phyloP scores from a whole-genome alignment of 2,888 invertebrate genomes.

The Nemoura dubitans region DNA sequence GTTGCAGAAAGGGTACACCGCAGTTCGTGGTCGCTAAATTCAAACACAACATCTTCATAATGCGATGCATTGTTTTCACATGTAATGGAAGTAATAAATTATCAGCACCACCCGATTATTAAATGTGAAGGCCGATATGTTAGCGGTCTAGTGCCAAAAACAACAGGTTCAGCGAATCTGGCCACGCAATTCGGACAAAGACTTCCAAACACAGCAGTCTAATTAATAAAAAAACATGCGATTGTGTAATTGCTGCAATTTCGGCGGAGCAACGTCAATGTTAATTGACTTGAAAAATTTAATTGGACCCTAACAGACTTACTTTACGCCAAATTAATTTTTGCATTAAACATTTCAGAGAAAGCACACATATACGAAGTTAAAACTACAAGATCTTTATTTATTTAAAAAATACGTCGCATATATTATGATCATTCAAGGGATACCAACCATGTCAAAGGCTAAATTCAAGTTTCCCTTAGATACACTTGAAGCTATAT shows the following conservation, averaged over 20 bases:
- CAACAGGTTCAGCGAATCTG: background rate
- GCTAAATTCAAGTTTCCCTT: too few relatives aligned
- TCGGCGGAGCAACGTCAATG: background rate
- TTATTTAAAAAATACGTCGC: too few relatives aligned
- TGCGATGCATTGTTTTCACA: background rate
- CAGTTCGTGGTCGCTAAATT: background rate
- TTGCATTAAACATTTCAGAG: background rate
- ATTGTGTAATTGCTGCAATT: slow-evolving; percentile 4
- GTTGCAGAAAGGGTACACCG: background rate
- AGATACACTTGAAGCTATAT: background rate
- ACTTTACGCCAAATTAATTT: background rate
- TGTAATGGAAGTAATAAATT: slow-evolving; percentile 3
- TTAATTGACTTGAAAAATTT: background rate
- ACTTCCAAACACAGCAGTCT: background rate
- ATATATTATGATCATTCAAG: too few relatives aligned
- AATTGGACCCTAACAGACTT: background rate
- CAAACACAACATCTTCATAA: background rate
- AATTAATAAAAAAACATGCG: background rate
- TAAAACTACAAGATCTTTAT: too few relatives aligned
- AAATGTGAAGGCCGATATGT: background rate
- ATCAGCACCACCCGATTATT: background rate
- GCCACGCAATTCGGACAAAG: background rate
- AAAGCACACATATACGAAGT: too few relatives aligned
- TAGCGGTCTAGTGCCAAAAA: background rate
- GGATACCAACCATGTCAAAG: too few relatives aligned